phyloP scores from a whole-genome alignment of 2,113 vertebrate species.

The Suricata suricatta region DNA sequence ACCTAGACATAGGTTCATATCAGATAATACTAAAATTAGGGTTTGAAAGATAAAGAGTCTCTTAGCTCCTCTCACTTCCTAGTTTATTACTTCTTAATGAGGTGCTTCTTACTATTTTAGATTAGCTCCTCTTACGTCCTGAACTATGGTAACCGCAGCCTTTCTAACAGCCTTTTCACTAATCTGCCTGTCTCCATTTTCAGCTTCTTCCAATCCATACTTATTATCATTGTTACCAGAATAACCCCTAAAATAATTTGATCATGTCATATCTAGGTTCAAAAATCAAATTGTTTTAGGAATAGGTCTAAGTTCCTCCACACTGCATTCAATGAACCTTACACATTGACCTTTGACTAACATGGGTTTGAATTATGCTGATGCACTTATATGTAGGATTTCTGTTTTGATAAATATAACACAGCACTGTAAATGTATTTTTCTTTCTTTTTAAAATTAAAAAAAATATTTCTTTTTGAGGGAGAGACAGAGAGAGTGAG shows the following conservation, averaged over 20 bases:
- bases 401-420: background rate
- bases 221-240: background rate
- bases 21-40: background rate
- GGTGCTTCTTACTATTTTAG: background rate
- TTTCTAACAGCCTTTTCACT: background rate
- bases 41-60: background rate
- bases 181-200: background rate
- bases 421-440: background rate
- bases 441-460: no score
- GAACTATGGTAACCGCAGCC: background rate
- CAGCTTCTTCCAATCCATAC: background rate
- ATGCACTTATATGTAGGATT: background rate
- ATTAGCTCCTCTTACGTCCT: background rate
- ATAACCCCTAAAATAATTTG: background rate
- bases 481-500: no score
- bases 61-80: background rate
- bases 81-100: background rate
- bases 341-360: background rate
- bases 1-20: background rate
- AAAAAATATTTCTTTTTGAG: no score
- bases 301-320: background rate
- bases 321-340: background rate
- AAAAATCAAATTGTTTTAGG: conserved; percentile 29
- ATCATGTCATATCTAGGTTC: background rate
- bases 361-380: background rate